These are phyloP conservation scores for Castor canadensis DNA, from an alignment of 2,113 vertebrate species.

Conservation along the genomic window DNA sequence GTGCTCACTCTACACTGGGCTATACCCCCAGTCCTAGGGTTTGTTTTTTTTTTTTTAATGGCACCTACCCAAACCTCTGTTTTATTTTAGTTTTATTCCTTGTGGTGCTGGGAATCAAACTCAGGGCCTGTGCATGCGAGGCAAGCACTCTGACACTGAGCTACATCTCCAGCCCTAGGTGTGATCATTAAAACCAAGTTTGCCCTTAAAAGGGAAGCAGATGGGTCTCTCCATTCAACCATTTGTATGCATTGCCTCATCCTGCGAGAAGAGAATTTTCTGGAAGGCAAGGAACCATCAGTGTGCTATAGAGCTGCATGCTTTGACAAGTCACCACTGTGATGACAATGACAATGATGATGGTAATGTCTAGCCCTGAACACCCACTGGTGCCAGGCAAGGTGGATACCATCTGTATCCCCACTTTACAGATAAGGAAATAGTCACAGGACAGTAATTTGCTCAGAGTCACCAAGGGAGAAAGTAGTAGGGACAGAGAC, in stretches of 20 bases:
- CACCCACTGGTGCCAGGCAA: no score
- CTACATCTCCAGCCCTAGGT: background rate
- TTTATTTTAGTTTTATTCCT: no score
- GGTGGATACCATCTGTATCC: no score
- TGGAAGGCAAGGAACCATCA: background rate
- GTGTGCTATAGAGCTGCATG: rapidly evolving
- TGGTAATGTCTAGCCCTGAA: background rate
- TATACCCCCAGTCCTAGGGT: no score
- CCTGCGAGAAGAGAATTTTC: background rate
- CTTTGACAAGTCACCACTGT: rapidly evolving
- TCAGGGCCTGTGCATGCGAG: background rate
- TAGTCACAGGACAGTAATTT: no score
- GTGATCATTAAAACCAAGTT: no score
- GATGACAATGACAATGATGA: rapidly evolving
- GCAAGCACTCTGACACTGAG: background rate
- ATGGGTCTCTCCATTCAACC: background rate
- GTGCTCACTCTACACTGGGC: no score
- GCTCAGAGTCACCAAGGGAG: background rate
- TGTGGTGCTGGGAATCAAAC: no score
- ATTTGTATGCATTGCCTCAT: rapidly evolving
- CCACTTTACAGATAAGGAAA: no score
- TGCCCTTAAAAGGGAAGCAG: no score
- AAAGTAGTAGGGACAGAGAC: background rate
- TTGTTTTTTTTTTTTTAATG: no score
- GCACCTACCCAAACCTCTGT: no score